Conservation (phyloP, 2,888 invertebrate genomes). For the Fissipunctia ypsillon region DNA sequence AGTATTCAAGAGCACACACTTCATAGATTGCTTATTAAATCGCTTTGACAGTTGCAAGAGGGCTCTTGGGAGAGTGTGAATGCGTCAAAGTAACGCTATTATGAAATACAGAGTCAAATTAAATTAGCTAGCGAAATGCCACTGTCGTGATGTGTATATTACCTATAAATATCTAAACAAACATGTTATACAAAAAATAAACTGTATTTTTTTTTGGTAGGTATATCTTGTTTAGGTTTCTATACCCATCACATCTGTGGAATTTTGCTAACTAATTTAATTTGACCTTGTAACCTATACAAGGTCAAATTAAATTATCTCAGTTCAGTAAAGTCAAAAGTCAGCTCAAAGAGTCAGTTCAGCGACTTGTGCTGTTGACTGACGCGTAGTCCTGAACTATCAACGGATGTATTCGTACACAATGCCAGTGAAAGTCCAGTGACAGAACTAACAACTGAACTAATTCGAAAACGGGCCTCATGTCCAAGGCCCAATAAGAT, state of each 20-base stretch:
- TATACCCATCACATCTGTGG: background rate
- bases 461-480: background rate
- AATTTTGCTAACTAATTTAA: background rate
- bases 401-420: background rate
- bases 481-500: background rate
- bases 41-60: background rate
- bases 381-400: background rate
- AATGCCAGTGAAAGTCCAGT: background rate
- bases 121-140: background rate
- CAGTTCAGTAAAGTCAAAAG: too few species aligned
- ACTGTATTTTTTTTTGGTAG: too few species aligned
- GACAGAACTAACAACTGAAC: background rate
- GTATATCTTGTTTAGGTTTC: too few species aligned
- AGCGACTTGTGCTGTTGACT: background rate
- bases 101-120: background rate
- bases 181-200: too few species aligned
- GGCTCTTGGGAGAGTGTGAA: constrained; percentile 7
- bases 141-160: background rate
- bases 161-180: too few species aligned
- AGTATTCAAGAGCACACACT: constrained; percentile 33
- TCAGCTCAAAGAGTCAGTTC: background rate
- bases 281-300: background rate
- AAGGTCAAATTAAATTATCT: too few species aligned
- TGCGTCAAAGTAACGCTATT: background rate
- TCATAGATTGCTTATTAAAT: constrained; percentile 17